Base-by-base conservation (phyloP, 1,140 invertebrate species). In the Thrips palmi region DNA sequence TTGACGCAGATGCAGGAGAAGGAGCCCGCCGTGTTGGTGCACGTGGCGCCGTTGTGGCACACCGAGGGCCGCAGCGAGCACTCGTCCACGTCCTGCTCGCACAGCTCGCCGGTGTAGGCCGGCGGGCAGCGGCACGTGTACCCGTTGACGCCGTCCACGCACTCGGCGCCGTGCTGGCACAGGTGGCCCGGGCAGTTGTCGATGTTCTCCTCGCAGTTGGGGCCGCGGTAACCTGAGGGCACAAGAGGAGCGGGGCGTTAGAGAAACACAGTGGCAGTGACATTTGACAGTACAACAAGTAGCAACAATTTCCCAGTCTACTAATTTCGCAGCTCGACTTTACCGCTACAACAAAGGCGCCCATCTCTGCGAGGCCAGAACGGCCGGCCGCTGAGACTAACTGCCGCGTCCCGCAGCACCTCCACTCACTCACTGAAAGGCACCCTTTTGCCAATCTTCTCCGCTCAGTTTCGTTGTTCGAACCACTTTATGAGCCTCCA, bases 1-100 rank as follows among this genome's bases (percentile, higher is more conserved):
- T 91, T 93, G 21, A 92, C 87, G 57, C 92, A 97, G 50, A 96
- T 93, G 59, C 92, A 97, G 1, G 81, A 82, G 59, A 82, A 96
- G 4, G 83, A 77, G 25, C 87, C 86, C 17, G 74, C 63, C 0
- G 80, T 78, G 61, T 94, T 94, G 21, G 81, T 88, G 53, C 89
- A 94, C 2, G 88, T 94, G 2, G 85, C 89, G 0, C 87, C 87
- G 56, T 96, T 94, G 59, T 88, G 82, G 49, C 89, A 94, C 1
- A 88, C 74, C 30, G 75, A 73, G 0, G 86, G 86, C 37, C 72
- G 60, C 48, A 80, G 56, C 29, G 77, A 71, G 49, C 80, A 84
- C 52, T 84, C 80, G 52, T 84, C 80, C 20, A 84, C 77, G 50
- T 84, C 51, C 28, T 65, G 64, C 49, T 82, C 74, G 53, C 84